phyloP scores from a whole-genome alignment of 1,140 invertebrate species.

The Zelostemma sp. region DNA sequence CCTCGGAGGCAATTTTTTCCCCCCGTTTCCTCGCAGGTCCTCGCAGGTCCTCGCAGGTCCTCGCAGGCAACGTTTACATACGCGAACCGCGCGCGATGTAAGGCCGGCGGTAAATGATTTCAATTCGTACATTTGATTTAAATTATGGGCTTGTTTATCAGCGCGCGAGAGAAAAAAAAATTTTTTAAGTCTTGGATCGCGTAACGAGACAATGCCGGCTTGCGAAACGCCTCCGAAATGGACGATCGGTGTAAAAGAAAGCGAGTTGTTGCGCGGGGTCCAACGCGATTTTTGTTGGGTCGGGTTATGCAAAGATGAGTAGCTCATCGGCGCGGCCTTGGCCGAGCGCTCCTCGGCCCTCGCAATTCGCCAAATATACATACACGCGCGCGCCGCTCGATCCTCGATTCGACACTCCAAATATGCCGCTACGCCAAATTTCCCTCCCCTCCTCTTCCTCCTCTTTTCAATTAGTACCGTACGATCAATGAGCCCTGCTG shows the following conservation, averaged over 20 bases:
- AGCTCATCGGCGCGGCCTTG: constrained; percentile 49
- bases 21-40: too few species aligned
- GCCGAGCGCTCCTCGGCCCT: constrained; percentile 38
- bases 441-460: too few species aligned
- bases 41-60: too few species aligned
- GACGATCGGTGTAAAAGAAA: background rate
- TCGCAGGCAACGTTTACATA: background rate
- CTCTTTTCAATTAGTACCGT: too few species aligned
- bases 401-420: too few species aligned
- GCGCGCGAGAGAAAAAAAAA: background rate
- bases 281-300: constrained; percentile 52
- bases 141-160: background rate
- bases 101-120: background rate
- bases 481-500: too few species aligned
- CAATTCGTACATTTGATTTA: constrained; percentile 1
- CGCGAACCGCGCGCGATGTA: background rate
- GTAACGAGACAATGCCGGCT: background rate
- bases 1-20: background rate
- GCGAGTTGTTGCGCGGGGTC: constrained; percentile 34
- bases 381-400: constrained; percentile 24
- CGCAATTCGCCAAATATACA: constrained; percentile 43
- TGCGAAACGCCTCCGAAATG: background rate
- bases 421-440: too few species aligned
- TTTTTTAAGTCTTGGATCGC: too few species aligned
- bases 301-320: constrained; percentile 54